Evolutionary conservation across 2,113 vertebrate genomes (phyloP).

Genomic region (Seriola dumerili): DNA sequence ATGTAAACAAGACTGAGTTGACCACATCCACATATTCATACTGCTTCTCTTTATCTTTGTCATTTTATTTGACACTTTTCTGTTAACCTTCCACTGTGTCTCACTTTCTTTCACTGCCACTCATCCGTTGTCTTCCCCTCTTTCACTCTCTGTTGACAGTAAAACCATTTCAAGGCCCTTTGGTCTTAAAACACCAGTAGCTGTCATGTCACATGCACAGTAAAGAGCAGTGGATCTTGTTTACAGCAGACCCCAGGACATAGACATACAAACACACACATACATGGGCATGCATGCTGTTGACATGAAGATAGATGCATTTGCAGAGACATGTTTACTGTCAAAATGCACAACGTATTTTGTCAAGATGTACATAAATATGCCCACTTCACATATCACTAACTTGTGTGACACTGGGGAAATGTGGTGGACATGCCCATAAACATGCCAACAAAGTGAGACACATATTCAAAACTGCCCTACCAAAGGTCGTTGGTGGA

Average conservation of each 20-base stretch:
- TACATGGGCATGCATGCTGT: background rate
- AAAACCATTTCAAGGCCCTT: constrained; percentile 56
- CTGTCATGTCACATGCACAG: constrained; percentile 37
- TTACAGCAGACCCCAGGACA: constrained; percentile 15
- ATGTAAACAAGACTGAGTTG: background rate
- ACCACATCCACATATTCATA: background rate
- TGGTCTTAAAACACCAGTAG: constrained; percentile 19
- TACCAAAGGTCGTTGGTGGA: no score
- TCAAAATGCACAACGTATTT: background rate
- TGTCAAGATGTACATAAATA: background rate
- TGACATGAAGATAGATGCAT: background rate
- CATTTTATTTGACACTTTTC: background rate
- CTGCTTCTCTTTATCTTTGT: background rate
- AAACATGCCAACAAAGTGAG: background rate
- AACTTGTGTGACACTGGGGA: background rate
- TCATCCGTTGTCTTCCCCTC: no score
- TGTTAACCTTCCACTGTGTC: no score
- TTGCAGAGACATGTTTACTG: background rate
- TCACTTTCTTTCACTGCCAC: background rate
- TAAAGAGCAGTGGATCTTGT: constrained; percentile 15
- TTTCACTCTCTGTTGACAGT: background rate
- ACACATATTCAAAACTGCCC: no score
- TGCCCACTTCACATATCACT: background rate
- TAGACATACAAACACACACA: no score
- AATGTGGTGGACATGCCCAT: background rate